These are phyloP conservation scores for Setophaga kirtlandii DNA, from an alignment of 2,113 vertebrate genomes.

Conservation along the genomic window DNA sequence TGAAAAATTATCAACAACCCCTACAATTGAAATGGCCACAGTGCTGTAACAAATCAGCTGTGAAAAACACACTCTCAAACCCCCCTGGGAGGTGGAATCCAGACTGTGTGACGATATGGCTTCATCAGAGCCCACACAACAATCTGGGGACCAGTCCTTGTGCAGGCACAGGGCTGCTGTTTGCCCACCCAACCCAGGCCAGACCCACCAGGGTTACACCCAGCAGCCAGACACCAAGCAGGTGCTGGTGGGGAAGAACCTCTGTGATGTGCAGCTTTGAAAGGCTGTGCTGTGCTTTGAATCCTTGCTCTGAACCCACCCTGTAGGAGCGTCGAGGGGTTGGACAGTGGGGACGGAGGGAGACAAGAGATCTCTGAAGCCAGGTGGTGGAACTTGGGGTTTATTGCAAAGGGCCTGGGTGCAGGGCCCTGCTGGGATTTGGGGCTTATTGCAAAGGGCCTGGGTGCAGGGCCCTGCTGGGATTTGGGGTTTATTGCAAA, in stretches of 20 bases:
- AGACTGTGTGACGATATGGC: not conserved
- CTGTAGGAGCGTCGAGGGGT: too few relatives aligned
- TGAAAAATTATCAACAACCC: constrained; percentile 5
- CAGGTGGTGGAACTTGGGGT: too few relatives aligned
- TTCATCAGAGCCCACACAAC: not conserved
- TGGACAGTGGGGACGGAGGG: too few relatives aligned
- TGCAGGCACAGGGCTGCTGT: not conserved
- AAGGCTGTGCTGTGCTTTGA: not conserved
- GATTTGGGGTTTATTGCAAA: too few relatives aligned
- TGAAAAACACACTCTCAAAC: not conserved
- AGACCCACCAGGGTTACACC: not conserved
- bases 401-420: too few relatives aligned
- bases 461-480: too few relatives aligned
- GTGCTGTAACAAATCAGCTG: not conserved
- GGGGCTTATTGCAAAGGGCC: too few relatives aligned
- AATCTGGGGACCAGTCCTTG: not conserved
- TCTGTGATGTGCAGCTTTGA: not conserved
- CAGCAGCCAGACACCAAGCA: not conserved
- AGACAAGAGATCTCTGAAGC: too few relatives aligned
- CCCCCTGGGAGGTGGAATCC: not conserved
- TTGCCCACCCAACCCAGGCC: not conserved
- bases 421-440: too few relatives aligned
- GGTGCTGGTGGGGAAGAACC: not conserved
- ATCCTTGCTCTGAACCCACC: not conserved
- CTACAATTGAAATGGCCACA: not conserved